A percentile compares a stretch with the other conserved stretches of the same genome.
phyloP scores from a whole-genome alignment of 2,888 invertebrate genomes.

The Deladenus siricidicola region DNA sequence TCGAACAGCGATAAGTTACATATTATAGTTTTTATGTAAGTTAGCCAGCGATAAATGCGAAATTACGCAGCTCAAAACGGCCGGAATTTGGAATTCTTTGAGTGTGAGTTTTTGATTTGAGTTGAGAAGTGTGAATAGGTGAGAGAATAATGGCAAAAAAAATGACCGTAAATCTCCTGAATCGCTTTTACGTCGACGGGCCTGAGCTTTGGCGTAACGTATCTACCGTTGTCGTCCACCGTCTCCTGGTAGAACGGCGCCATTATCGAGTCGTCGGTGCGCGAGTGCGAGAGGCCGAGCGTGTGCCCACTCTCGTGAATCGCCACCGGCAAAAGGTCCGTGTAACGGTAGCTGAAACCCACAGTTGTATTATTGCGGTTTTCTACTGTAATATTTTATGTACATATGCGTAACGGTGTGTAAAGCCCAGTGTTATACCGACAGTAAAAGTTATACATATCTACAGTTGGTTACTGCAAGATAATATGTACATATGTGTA shows the following conservation, averaged over 20 bases:
- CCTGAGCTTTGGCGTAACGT: constrained; percentile 43
- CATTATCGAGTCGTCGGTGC: constrained; percentile 49
- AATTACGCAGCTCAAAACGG: no score
- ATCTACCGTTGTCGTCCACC: constrained; percentile 38
- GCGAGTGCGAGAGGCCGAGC: constrained; percentile 36
- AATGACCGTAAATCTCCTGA: constrained; percentile 46
- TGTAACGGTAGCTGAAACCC: constrained; percentile 33
- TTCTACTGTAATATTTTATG: no score
- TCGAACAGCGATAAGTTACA: no score
- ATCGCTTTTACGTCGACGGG: constrained; percentile 28
- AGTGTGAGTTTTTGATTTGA: neutral
- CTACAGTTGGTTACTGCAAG: no score
- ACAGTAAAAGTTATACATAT: no score
- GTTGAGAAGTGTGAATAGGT: neutral
- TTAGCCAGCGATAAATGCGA: no score
- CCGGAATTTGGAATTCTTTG: neutral
- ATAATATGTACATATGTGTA: no score
- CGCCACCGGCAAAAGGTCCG: constrained; percentile 48
- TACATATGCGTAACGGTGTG: no score
- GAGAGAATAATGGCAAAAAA: neutral
- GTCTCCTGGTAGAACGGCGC: constrained; percentile 51
- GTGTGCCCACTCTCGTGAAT: constrained; percentile 48
- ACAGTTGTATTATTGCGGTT: no score
- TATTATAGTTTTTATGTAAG: no score
- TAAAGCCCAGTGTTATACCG: no score